Evolutionary conservation across 2,888 invertebrate genomes (phyloP).

Genomic region (Lamellibrachia columna): DNA sequence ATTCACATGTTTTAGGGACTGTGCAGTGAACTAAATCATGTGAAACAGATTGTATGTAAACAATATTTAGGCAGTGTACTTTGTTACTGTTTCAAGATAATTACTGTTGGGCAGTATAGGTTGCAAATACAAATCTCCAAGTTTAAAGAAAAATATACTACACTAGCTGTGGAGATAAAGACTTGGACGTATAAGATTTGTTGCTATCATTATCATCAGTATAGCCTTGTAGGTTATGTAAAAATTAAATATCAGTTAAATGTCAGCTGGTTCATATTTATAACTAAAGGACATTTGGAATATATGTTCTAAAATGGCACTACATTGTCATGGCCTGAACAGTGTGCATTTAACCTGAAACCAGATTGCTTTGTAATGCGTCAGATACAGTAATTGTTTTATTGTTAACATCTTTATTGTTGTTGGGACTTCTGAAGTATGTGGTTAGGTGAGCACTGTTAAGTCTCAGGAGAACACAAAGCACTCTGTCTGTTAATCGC

Average conservation of each 20-base stretch:
- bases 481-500: neutral
- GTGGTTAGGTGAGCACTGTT: constrained; percentile 2
- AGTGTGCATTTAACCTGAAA: neutral
- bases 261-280: no score
- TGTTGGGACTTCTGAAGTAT: neutral
- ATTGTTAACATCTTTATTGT: constrained; percentile 5
- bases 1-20: no score
- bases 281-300: neutral
- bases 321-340: neutral
- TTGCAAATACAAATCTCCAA: neutral
- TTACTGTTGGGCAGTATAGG: neutral
- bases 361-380: neutral
- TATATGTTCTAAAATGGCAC: neutral
- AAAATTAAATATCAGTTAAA: no score
- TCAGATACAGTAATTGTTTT: neutral
- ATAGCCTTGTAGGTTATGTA: no score
- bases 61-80: neutral
- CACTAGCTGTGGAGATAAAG: neutral
- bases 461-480: neutral
- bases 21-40: neutral
- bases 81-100: neutral
- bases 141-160: neutral
- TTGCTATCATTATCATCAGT: neutral
- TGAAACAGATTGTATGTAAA: neutral
- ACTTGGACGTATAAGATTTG: neutral